A percentile compares a stretch with the other conserved stretches of the same genome.
phyloP scores from a whole-genome alignment of 2,888 invertebrate genomes.

The Acrobasis suavella region DNA sequence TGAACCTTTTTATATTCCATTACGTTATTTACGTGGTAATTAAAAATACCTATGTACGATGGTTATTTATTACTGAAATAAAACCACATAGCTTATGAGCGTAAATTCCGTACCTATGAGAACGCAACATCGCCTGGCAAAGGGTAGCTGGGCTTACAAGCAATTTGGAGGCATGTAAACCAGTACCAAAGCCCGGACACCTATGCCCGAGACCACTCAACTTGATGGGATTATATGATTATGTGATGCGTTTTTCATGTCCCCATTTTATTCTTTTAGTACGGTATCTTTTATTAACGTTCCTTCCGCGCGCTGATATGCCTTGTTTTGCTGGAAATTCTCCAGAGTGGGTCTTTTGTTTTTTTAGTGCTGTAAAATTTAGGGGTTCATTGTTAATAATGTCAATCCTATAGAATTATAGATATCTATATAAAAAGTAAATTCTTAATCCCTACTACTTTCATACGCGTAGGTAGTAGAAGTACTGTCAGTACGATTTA shows the following conservation, averaged over 20 bases:
- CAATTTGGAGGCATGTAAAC: slow-evolving; percentile 50
- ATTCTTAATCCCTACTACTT: too few species aligned
- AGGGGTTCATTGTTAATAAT: too few species aligned
- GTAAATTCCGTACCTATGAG: not conserved
- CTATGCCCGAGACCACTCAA: slow-evolving; percentile 50
- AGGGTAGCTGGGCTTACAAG: slow-evolving; percentile 21
- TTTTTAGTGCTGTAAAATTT: not conserved
- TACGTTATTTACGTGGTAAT: too few species aligned
- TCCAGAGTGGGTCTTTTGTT: not conserved
- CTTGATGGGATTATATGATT: slow-evolving; percentile 64
- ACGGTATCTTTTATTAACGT: slow-evolving; percentile 52
- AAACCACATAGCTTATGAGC: too few species aligned
- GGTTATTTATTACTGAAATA: too few species aligned
- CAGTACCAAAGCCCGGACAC: slow-evolving; percentile 32
- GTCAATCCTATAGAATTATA: too few species aligned
- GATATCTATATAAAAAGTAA: too few species aligned
- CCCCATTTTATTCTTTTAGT: slow-evolving; percentile 57
- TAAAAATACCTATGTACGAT: too few species aligned
- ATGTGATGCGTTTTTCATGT: slow-evolving; percentile 69
- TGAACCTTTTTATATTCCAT: too few species aligned
- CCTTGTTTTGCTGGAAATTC: slow-evolving; percentile 26
- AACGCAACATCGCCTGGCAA: not conserved
- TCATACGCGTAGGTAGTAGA: too few species aligned
- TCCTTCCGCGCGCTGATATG: slow-evolving; percentile 35
- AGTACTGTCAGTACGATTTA: too few species aligned